Evolutionary conservation across 2,797 vertebrate genomes (phyloP).

Genomic region (Scomberomorus guttatus): DNA sequence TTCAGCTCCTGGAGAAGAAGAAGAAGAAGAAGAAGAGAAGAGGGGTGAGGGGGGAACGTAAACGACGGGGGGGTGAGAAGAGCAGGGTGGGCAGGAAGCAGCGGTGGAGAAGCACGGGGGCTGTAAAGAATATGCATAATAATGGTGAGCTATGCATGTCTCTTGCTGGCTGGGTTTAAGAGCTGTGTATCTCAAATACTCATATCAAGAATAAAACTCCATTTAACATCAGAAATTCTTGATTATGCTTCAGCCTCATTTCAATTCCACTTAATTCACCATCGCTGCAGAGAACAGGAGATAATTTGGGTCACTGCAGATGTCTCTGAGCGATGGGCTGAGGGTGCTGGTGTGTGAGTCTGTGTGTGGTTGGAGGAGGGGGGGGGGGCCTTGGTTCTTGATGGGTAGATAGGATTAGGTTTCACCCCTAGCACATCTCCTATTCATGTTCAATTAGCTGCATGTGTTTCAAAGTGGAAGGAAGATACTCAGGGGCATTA

Average conservation of each 20-base stretch:
- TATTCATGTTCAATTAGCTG: conserved; percentile 84
- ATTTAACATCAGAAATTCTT: conserved; percentile 37
- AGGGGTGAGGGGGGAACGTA: conserved; percentile 11
- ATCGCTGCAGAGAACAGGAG: conserved; percentile 56
- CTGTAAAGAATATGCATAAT: conserved; percentile 70
- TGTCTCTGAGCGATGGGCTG: conserved; percentile 60
- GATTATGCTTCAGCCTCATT: conserved; percentile 39
- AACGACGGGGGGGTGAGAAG: conserved; percentile 17
- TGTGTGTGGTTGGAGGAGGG: conserved; percentile 4
- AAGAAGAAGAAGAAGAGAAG: conserved; percentile 9
- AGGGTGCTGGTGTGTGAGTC: conserved; percentile 23
- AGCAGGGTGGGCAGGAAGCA: conserved; percentile 61
- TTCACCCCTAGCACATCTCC: conserved; percentile 78
- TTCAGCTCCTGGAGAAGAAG: conserved; percentile 88
- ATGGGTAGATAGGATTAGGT: conserved; percentile 79
- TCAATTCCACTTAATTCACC: conserved; percentile 55
- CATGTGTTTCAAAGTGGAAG: conserved; percentile 79
- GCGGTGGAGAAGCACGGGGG: conserved; percentile 42
- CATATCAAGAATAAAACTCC: conserved; percentile 20
- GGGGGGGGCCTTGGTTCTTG: conserved; percentile 33
- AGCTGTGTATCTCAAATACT: conserved; percentile 35
- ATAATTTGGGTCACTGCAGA: conserved; percentile 76
- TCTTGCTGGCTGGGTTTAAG: conserved; percentile 53
- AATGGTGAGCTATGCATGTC: conserved; percentile 55
- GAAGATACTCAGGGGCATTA: conserved; percentile 72